Percentiles rank a stretch among this genome's conserved stretches.
Conservation (phyloP, 2,797 vertebrate species). For the Clarias platycephalus region DNA sequence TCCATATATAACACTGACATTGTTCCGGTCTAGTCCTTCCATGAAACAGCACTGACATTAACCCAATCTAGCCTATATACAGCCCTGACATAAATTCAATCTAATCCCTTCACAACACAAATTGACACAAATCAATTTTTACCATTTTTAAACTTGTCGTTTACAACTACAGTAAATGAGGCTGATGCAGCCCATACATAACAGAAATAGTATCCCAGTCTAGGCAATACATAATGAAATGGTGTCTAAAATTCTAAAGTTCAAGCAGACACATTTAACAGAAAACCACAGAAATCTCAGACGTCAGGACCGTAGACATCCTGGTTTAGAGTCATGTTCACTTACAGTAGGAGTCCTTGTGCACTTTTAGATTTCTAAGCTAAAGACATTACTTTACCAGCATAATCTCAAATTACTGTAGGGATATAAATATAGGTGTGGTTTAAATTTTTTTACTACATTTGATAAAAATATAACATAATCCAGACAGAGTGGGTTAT, state of each 20-base stretch:
- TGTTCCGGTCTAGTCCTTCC: no score
- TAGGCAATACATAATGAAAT: neutral
- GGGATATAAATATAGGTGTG: neutral
- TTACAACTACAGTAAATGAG: no score
- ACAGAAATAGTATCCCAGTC: neutral
- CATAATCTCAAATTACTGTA: neutral
- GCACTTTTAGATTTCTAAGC: neutral
- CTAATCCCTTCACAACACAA: neutral
- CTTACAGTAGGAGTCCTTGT: neutral
- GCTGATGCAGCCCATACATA: neutral
- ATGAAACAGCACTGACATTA: no score
- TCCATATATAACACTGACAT: neutral
- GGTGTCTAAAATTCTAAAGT: neutral
- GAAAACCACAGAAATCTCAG: neutral
- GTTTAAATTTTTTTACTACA: neutral
- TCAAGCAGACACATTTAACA: neutral
- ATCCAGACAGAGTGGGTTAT: constrained; percentile 4
- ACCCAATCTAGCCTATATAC: no score
- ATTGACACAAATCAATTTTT: neutral
- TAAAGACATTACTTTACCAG: neutral
- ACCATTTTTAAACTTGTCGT: no score
- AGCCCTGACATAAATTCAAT: neutral
- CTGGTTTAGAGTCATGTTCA: neutral
- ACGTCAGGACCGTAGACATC: neutral
- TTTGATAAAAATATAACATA: constrained; percentile 34